Evolutionary conservation across 2,888 invertebrate genomes (phyloP).

Genomic region (Chironomus riparius): DNA sequence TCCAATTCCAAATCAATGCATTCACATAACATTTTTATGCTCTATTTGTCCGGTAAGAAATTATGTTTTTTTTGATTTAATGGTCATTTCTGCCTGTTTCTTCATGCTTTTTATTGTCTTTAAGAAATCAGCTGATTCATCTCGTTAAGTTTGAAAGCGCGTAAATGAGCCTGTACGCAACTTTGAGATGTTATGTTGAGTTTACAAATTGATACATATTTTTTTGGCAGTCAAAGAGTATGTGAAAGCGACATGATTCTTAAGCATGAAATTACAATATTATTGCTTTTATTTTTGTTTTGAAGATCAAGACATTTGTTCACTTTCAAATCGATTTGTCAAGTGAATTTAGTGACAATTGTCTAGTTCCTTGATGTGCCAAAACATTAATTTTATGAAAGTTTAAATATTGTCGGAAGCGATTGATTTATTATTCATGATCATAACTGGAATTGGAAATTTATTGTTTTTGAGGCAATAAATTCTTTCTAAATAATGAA

Average conservation of each 20-base stretch:
- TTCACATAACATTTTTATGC: background rate
- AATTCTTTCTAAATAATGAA: too few species aligned
- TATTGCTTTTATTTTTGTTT: background rate
- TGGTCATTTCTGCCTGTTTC: background rate
- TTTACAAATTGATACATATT: background rate
- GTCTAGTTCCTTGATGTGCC: too few species aligned
- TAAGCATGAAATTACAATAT: background rate
- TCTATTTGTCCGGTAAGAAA: background rate
- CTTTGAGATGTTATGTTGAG: background rate
- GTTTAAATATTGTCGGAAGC: too few species aligned
- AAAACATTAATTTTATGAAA: too few species aligned
- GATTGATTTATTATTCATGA: too few species aligned
- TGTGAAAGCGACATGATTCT: constrained; percentile 1
- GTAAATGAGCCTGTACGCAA: background rate
- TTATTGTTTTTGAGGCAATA: too few species aligned
- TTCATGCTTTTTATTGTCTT: background rate
- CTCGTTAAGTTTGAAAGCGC: background rate
- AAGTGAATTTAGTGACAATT: too few species aligned
- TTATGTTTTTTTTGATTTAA: background rate
- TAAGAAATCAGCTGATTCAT: background rate
- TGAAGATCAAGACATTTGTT: background rate
- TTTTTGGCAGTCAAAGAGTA: background rate
- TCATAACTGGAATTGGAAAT: too few species aligned
- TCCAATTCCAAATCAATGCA: background rate
- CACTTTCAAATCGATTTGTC: background rate